Base-by-base conservation (phyloP, 2,113 vertebrate species). In the Aix galericulata region DNA sequence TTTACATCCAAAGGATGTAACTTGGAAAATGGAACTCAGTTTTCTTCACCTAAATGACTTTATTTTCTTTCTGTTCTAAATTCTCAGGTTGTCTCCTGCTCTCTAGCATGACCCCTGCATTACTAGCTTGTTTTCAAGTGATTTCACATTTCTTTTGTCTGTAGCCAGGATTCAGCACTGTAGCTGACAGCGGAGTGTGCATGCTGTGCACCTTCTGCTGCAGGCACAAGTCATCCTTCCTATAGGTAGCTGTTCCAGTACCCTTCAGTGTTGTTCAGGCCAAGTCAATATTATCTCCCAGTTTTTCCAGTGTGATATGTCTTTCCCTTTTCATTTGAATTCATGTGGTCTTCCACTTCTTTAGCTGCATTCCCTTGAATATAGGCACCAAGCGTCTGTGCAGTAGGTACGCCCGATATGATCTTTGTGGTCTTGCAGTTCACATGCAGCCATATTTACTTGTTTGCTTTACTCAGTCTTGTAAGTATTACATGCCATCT, bases 161-260 rank as follows among this genome's bases (percentile, higher is more conserved):
- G 17, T 84, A 84, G 73, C n/a, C 34, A 73, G 36, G 71, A 29
- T 85, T 91, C 81, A 50, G n/a, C 38, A 27, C 26, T 64, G 40
- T 40, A 92, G 80, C 38, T 89, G 89, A 48, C 23, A 85, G 66
- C 48, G 73, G 52, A 87, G 55, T 25, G 27, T 21, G 6, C 93
- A 72, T 0, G 12, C 93, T 95, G 96, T 87, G 87, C 32, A 46
- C 91, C 89, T 92, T 95, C 93, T 96, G 84, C 67, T 73, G 23
- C 48, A 76, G 68, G 58, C 67, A 42, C 53, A 66, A 86, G 23
- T 38, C 66, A 66, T 64, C 46, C 67, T 93, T 89, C 53, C 40
- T 85, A n/a, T 52, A 72, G 11, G 36, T 79, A 76, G 27, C 67
- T 67, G 6, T 26, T 85, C 52, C n/a, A 29, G 9, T 62, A 9